phyloP scores from a whole-genome alignment of 1,140 invertebrate species.

The Lycorma delicatula region DNA sequence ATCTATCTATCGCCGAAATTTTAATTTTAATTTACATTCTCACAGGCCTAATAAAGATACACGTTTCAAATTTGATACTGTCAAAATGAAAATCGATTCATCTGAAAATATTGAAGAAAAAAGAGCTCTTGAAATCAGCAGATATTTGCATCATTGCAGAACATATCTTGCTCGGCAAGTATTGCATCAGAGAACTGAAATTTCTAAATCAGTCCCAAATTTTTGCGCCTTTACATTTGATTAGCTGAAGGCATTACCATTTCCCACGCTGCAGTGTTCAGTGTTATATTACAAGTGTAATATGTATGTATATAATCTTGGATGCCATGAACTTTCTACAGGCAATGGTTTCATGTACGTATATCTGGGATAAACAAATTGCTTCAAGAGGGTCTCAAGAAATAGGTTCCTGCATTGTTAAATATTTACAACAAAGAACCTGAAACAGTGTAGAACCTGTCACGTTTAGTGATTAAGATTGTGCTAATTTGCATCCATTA shows the following conservation, averaged over 20 bases:
- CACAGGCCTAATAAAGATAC: slow-evolving; percentile 36
- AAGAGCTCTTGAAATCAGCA: slow-evolving; percentile 17
- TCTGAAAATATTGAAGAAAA: slow-evolving; percentile 11
- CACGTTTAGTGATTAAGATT: slow-evolving; percentile 30
- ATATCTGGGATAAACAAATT: slow-evolving; percentile 8
- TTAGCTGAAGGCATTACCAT: slow-evolving; percentile 24
- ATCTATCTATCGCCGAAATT: slow-evolving; percentile 42
- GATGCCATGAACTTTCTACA: slow-evolving; percentile 20
- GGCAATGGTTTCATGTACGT: slow-evolving; percentile 25
- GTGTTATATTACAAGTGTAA: slow-evolving; percentile 30
- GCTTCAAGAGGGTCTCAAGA: slow-evolving; percentile 14
- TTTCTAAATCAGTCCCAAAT: slow-evolving; percentile 16
- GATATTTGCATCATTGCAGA: slow-evolving; percentile 23
- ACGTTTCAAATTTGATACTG: slow-evolving; percentile 24
- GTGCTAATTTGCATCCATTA: too few relatives aligned
- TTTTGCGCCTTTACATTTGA: slow-evolving; percentile 26
- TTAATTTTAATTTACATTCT: slow-evolving; percentile 40
- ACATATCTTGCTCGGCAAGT: slow-evolving; percentile 19
- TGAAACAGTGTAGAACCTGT: background rate
- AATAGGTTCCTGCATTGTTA: slow-evolving; percentile 8
- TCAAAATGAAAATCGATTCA: slow-evolving; percentile 18
- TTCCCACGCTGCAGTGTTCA: slow-evolving; percentile 24
- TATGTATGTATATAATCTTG: slow-evolving; percentile 28
- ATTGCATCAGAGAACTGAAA: slow-evolving; percentile 18
- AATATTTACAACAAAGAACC: slow-evolving; percentile 8